Conservation (phyloP, 2,888 invertebrate genomes). For the Oeneis ivallda region DNA sequence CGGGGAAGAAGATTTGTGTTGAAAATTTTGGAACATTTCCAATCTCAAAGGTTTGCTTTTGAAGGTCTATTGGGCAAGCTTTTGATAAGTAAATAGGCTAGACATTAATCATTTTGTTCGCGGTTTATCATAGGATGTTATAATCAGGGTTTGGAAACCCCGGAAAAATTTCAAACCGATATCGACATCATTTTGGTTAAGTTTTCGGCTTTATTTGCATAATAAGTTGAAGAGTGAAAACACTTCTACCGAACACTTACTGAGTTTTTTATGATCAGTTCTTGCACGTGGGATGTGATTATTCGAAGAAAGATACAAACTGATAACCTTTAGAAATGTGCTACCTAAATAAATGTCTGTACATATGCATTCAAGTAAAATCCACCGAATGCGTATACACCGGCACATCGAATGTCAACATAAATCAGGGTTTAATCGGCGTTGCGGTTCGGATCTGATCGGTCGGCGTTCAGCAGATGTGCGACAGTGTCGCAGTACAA, state of each 20-base stretch:
- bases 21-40: conserved; percentile 11
- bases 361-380: not conserved
- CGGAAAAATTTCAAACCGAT: too few species aligned
- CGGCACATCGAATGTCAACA: conserved; percentile 10
- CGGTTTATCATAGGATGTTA: too few species aligned
- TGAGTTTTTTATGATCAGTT: too few species aligned
- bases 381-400: not conserved
- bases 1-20: conserved; percentile 9
- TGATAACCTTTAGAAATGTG: not conserved
- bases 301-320: too few species aligned
- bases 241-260: too few species aligned
- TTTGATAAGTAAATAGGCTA: not conserved
- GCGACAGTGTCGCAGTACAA: conserved; percentile 38
- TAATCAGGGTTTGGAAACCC: too few species aligned
- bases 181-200: too few species aligned
- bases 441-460: conserved; percentile 25
- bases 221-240: too few species aligned
- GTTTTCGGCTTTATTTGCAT: too few species aligned
- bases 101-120: too few species aligned
- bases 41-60: conserved; percentile 1
- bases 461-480: conserved; percentile 30
- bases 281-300: too few species aligned
- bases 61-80: not conserved
- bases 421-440: conserved; percentile 18
- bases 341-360: too few species aligned